Percentiles rank a stretch among this genome's conserved stretches.
These are phyloP conservation scores for Chunga burmeisteri DNA, from an alignment of 2,113 vertebrate genomes.

Conservation along the genomic window DNA sequence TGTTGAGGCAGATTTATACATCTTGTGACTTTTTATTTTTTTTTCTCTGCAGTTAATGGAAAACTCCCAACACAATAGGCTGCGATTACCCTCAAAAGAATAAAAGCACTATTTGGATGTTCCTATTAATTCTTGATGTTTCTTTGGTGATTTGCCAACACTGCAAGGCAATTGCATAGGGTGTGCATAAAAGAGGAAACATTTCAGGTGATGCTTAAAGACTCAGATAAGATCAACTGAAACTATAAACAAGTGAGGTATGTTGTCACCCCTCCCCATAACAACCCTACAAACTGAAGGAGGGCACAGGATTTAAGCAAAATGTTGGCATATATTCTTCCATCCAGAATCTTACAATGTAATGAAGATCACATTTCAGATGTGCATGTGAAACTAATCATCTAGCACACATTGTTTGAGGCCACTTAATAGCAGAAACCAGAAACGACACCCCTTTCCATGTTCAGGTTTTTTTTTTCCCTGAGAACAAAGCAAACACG, in stretches of 20 bases:
- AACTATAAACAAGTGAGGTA: constrained; percentile 1
- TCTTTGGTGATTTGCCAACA: background rate
- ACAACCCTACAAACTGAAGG: background rate
- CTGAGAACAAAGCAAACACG: background rate
- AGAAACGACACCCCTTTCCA: background rate
- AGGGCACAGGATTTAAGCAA: background rate
- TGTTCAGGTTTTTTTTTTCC: background rate
- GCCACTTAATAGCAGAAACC: constrained; percentile 24
- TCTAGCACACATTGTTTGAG: background rate
- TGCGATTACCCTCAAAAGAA: background rate
- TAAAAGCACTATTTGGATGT: background rate
- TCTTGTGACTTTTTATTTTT: background rate
- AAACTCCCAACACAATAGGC: background rate
- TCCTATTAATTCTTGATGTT: background rate
- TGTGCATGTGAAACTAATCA: background rate
- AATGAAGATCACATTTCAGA: constrained; percentile 11
- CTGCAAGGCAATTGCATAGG: background rate
- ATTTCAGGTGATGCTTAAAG: background rate
- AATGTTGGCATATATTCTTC: background rate
- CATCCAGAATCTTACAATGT: background rate
- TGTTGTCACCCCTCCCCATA: background rate
- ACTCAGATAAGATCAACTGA: constrained; percentile 10
- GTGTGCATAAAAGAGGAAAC: background rate
- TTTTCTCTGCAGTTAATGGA: background rate
- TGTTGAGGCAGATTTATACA: background rate